A percentile compares a stretch with the other conserved stretches of the same genome.
phyloP scores from a whole-genome alignment of 1,140 invertebrate species.

The Protaetia brevitarsis region DNA sequence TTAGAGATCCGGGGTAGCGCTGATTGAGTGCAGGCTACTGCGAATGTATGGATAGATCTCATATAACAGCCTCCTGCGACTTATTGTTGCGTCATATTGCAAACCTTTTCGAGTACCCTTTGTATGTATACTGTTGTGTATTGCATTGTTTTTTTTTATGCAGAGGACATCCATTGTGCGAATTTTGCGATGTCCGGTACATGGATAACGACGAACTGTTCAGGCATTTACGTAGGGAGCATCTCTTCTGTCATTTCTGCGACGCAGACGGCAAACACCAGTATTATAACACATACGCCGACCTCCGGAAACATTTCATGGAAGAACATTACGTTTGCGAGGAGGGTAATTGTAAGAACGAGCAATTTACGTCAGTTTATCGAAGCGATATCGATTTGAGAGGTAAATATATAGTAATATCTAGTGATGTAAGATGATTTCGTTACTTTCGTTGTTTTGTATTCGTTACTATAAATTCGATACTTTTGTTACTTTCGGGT shows the following conservation, averaged over 20 bases:
- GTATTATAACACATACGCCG: constrained; percentile 81
- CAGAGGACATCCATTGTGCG: constrained; percentile 88
- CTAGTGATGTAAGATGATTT: background rate
- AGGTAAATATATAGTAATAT: constrained; percentile 58
- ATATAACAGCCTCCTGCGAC: too few relatives aligned
- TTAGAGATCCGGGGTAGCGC: too few relatives aligned
- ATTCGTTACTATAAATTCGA: too few relatives aligned
- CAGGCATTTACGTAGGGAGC: constrained; percentile 85
- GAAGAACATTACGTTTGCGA: constrained; percentile 89
- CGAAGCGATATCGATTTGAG: constrained; percentile 88
- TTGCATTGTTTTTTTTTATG: constrained; percentile 23
- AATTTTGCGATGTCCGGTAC: constrained; percentile 88
- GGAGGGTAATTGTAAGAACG: constrained; percentile 79
- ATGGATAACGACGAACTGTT: constrained; percentile 91
- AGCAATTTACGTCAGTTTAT: constrained; percentile 88
- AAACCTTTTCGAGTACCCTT: background rate
- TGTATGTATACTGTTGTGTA: background rate
- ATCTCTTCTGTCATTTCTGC: constrained; percentile 94
- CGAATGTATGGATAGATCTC: too few relatives aligned
- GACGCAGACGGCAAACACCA: constrained; percentile 87
- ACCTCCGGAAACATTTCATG: constrained; percentile 80
- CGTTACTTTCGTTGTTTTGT: background rate
- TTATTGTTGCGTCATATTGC: too few relatives aligned
- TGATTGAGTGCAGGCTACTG: too few relatives aligned
- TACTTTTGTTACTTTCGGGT: too few relatives aligned